Evolutionary conservation across 2,113 vertebrate species (phyloP).

Genomic region (Erinaceus europaeus): DNA sequence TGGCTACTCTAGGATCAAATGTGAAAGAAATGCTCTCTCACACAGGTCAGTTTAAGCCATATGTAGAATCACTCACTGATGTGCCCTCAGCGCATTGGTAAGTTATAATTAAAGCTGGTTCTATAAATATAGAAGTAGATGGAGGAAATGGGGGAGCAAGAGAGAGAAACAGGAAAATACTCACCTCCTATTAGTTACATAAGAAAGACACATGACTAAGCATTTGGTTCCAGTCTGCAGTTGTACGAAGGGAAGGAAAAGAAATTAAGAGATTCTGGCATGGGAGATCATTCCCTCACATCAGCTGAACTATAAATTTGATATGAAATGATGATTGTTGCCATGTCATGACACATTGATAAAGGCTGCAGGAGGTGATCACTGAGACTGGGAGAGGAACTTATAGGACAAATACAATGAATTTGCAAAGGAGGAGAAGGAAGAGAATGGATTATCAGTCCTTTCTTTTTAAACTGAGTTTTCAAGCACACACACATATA

Average conservation of each 20-base stretch:
- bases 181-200: constrained; percentile 40
- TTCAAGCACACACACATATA: neutral
- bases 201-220: constrained; percentile 40
- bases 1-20: constrained; percentile 34
- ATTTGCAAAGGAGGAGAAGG: neutral
- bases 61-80: constrained; percentile 33
- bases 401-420: constrained; percentile 38
- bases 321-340: constrained; percentile 69
- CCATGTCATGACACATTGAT: constrained; percentile 32
- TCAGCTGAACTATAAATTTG: constrained; percentile 69
- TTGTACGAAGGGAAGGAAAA: constrained; percentile 44
- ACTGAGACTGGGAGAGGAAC: constrained; percentile 23
- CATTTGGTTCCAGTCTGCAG: constrained; percentile 8
- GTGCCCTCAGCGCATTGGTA: neutral
- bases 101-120: constrained; percentile 34
- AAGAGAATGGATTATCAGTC: neutral
- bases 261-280: constrained; percentile 70
- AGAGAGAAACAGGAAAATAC: constrained; percentile 7
- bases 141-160: neutral
- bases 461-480: neutral
- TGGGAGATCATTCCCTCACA: constrained; percentile 62
- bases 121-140: constrained; percentile 20
- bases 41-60: neutral
- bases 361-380: constrained; percentile 34
- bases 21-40: constrained; percentile 15